Conservation (phyloP, 2,113 vertebrate species). For the Petroica traversi region DNA sequence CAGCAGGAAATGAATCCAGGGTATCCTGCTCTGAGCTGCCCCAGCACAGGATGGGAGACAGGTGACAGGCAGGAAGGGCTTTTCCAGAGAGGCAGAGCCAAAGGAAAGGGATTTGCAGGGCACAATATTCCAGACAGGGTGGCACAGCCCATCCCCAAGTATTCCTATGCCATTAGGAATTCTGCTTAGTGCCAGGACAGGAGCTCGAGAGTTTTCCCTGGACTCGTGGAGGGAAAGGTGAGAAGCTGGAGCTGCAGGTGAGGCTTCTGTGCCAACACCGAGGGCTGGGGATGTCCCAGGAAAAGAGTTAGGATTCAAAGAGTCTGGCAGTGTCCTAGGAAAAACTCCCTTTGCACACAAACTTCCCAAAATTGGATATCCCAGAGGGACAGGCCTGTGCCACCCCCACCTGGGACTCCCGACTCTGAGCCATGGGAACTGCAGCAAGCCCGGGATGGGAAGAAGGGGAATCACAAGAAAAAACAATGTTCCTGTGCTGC, state of each 20-base stretch:
- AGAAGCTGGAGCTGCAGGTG: not conserved
- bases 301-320: not conserved
- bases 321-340: not conserved
- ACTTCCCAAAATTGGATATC: not conserved
- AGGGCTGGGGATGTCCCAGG: not conserved
- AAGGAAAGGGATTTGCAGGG: not conserved
- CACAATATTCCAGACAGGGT: not conserved
- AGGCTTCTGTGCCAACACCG: not conserved
- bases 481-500: not conserved
- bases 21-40: slow-evolving; percentile 16
- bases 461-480: not conserved
- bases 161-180: not conserved
- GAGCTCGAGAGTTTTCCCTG: not conserved
- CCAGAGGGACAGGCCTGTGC: not conserved
- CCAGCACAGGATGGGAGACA: not conserved
- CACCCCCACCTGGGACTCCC: not conserved
- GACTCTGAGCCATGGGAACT: not conserved
- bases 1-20: not conserved
- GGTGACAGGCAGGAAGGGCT: not conserved
- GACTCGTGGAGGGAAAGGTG: not conserved
- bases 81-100: not conserved
- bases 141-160: not conserved
- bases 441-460: not conserved
- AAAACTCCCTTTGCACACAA: not conserved
- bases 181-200: not conserved